phyloP scores from a whole-genome alignment of 2,797 vertebrate species.

The Sus cebifrons region DNA sequence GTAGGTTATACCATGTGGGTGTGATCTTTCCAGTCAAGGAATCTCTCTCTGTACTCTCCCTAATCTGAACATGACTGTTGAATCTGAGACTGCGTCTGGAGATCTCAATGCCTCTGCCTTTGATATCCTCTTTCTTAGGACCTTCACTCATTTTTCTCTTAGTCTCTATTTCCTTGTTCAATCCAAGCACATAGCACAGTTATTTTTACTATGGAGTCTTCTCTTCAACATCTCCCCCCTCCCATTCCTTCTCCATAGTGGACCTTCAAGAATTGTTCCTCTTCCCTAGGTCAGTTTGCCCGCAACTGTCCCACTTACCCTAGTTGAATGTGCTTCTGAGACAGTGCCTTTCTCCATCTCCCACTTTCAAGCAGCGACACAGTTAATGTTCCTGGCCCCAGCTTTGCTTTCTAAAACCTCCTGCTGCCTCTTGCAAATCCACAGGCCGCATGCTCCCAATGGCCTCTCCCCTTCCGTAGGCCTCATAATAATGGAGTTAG shows the following conservation, averaged over 20 bases:
- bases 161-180: neutral
- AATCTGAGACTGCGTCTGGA: neutral
- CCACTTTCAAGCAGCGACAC: neutral
- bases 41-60: neutral
- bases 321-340: neutral
- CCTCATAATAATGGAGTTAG: constrained; percentile 18
- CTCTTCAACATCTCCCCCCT: neutral
- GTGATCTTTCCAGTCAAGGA: neutral
- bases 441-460: neutral
- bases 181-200: neutral
- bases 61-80: neutral
- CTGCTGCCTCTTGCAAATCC: neutral
- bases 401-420: constrained; percentile 7
- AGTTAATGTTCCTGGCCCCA: neutral
- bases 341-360: neutral
- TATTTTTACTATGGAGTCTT: neutral
- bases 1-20: neutral
- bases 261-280: neutral
- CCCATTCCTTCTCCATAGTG: constrained; percentile 19
- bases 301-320: neutral
- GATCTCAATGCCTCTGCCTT: neutral
- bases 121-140: neutral
- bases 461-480: neutral
- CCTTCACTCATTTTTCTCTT: neutral
- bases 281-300: neutral